Evolutionary conservation across 2,888 invertebrate genomes (phyloP), one percentile per base, ranked within the genome.

Genomic region (Leptopilina drosophilae): DNA sequence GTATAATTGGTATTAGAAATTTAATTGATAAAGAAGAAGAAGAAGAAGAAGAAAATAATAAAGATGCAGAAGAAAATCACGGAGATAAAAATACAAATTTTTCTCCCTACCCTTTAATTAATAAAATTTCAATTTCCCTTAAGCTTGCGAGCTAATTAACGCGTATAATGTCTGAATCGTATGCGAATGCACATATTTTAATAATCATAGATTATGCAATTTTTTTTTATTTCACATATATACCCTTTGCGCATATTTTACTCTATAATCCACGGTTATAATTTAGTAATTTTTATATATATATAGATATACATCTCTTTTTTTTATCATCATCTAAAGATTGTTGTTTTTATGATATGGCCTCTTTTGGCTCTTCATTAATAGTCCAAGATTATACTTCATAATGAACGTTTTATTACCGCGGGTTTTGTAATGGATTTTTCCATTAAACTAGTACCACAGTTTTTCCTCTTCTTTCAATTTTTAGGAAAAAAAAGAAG

Each of bases 371-470:
- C 9, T 20, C 20, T 20, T 62, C 15, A 7, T 62, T 62, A 62
- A 62, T 62, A 62, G 62, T 62, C 20, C 15, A 15, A 20, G 62
- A 62, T 62, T 62, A 62, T 62, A 20, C 62, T 62, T 62, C 62
- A 62, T 62, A 62, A 62, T 59, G 59, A 59, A 59, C 59, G 59
- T n/a, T 62, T 62, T 62, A 62, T 62, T 62, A 62, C 20, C 15
- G 62, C 9, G 9, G 20, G 4, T 33, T 33, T 33, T 49, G 12
- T 62, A 62, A 62, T 62, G 62, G 20, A 62, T 62, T 62, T 59
- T 62, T 62, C 62, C 20, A 33, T 33, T 33, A 33, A 33, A 33
- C 33, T 33, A 33, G 33, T 33, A 33, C 49, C 12, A 11, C 12
- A 49, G 12, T 49, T 49, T 49, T 49, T 49, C 11, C 49, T 12